A percentile compares a stretch with the other conserved stretches of the same genome.
Evolutionary conservation across 2,113 vertebrate species (phyloP).

Genomic region (Ramphastos sulfuratus): DNA sequence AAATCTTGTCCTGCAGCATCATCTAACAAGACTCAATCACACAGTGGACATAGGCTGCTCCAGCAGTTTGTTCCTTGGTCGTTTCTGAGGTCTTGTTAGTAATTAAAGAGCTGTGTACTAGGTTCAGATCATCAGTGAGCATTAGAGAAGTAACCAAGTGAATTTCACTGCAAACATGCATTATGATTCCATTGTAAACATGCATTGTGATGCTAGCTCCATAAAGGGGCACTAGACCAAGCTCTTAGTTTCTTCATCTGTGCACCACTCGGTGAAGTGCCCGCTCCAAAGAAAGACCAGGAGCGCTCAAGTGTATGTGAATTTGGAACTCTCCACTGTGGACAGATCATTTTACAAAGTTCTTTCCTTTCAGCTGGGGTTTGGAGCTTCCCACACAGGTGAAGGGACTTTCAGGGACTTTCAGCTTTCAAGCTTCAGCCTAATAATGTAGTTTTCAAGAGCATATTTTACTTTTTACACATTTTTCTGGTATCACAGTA

Average conservation of each 20-base stretch:
- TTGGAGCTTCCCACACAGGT: background rate
- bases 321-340: background rate
- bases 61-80: background rate
- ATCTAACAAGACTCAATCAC: too few species aligned
- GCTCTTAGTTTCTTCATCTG: background rate
- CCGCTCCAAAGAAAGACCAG: background rate
- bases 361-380: background rate
- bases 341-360: background rate
- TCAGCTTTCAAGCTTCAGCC: background rate
- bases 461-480: background rate
- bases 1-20: background rate
- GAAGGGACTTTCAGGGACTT: background rate
- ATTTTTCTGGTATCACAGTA: background rate
- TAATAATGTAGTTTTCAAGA: background rate
- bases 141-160: background rate
- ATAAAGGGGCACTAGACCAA: background rate
- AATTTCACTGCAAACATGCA: background rate
- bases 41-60: background rate
- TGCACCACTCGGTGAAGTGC: background rate
- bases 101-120: background rate
- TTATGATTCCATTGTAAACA: background rate
- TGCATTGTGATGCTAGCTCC: background rate
- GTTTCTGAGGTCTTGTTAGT: background rate
- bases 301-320: background rate
- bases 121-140: background rate